Evolutionary conservation across 2,888 invertebrate genomes (phyloP), one percentile per base, ranked within the genome.

Genomic region (Alitta virens): DNA sequence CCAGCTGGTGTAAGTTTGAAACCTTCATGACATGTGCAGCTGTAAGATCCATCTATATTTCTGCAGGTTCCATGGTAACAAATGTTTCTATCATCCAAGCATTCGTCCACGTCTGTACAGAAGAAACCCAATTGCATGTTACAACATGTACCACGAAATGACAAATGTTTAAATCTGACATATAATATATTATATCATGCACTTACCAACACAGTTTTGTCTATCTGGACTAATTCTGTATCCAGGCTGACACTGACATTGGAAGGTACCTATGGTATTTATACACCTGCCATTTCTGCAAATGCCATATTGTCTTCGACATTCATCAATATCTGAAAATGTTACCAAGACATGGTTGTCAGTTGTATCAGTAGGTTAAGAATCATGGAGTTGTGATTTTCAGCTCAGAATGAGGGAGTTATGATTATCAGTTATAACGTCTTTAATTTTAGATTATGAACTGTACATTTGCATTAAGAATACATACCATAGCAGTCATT

Each of bases 41-140:
- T 86, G 76, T 90, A 91, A 61, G 88, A 88, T 0, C 91, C 91
- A 0, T 87, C 87, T 14, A 86, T 86, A 83, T 92, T 92, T 65
- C 86, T 85, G 75, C 91, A 91, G 1, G 86, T 85, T 0, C 92
- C 92, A 46, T 90, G 90, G 69, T 90, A 82, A 76, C 91, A 91
- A 78, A 88, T 88, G 18, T 88, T 88, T 56, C 74, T 66, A 65
- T 88, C 86, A 40, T 85, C 86, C 21, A 16, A n/a, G 76, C 93
- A 93, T 82, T 93, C 93, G 83, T 93, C 89, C 68, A 91, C 86
- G 81, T 93, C 92, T 82, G 71, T n/a, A 70, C 71, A 27, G 21
- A 46, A 46, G 5, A 16, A 46, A n/a, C n/a, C n/a, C n/a, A n/a
- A n/a, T n/a, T n/a, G n/a, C n/a, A n/a, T n/a, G n/a, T n/a, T n/a